Evolutionary conservation across 2,113 vertebrate genomes (phyloP).

Genomic region (Aepyceros melampus): DNA sequence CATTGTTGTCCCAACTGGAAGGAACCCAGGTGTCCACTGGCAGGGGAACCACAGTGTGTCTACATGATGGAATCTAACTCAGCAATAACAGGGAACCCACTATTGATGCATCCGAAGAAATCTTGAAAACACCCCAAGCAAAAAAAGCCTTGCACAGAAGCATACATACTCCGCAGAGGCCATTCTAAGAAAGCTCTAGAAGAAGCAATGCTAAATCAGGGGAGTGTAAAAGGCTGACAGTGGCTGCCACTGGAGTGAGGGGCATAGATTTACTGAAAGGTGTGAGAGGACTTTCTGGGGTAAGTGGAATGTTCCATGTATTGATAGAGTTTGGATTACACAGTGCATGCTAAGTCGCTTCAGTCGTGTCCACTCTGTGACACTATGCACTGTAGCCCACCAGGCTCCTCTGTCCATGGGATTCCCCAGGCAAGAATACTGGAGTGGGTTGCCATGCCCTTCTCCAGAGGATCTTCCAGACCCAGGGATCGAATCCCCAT

Average conservation of each 20-base stretch:
- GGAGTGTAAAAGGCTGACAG: neutral
- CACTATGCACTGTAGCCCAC: neutral
- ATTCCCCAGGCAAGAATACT: neutral
- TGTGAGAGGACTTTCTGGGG: neutral
- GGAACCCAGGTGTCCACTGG: accelerated
- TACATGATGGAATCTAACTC: accelerated
- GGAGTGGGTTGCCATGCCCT: neutral
- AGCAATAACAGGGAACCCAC: neutral
- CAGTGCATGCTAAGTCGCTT: neutral
- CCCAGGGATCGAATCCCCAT: neutral
- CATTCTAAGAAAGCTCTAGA: neutral
- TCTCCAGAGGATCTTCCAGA: neutral
- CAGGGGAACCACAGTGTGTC: neutral
- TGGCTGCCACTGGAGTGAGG: neutral
- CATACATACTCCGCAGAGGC: accelerated
- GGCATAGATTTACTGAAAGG: neutral
- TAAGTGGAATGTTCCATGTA: neutral
- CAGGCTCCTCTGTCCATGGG: neutral
- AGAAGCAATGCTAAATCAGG: neutral
- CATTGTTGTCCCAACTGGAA: neutral
- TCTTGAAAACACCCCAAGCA: neutral
- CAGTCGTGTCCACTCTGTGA: neutral
- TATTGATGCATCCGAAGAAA: accelerated
- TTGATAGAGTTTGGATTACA: neutral
- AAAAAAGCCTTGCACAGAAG: neutral